These are phyloP conservation scores for Ditylenchus dipsaci DNA, from an alignment of 1,140 invertebrate genomes.

Conservation along the genomic window DNA sequence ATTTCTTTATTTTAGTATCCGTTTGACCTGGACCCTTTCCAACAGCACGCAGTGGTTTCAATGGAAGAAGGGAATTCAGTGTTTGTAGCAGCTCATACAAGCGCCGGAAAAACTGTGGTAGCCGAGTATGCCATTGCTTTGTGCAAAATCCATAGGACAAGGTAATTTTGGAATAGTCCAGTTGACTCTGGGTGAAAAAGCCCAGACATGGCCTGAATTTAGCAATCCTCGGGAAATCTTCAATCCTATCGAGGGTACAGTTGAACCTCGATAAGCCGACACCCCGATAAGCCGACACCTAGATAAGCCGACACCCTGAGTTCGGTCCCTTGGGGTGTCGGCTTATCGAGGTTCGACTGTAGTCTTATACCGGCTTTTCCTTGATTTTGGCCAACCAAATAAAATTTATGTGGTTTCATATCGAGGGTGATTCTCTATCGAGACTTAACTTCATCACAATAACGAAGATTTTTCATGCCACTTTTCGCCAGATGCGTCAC, in stretches of 20 bases:
- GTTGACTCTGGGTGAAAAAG: neutral
- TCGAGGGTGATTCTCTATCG: too few relatives aligned
- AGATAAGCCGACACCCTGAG: too few relatives aligned
- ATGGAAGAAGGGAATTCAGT: constrained; percentile 89
- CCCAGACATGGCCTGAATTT: neutral
- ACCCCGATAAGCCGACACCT: too few relatives aligned
- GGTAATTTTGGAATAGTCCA: constrained; percentile 62
- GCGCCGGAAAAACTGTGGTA: constrained; percentile 96
- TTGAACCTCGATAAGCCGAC: too few relatives aligned
- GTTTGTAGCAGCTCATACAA: constrained; percentile 97
- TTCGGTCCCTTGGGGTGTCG: too few relatives aligned
- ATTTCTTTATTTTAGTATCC: constrained; percentile 65
- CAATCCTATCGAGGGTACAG: neutral
- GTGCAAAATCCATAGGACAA: constrained; percentile 83
- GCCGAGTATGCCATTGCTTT: constrained; percentile 94
- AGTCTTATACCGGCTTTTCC: too few relatives aligned
- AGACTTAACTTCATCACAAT: too few relatives aligned
- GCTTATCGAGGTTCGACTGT: too few relatives aligned
- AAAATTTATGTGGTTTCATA: too few relatives aligned
- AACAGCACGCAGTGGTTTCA: constrained; percentile 88
- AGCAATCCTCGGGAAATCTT: neutral
- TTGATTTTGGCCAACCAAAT: too few relatives aligned
- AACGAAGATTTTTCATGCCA: too few relatives aligned
- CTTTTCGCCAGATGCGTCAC: too few relatives aligned
- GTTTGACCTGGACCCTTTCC: constrained; percentile 93